Base-by-base conservation (phyloP, 2,113 vertebrate species). In the Scortum barcoo region DNA sequence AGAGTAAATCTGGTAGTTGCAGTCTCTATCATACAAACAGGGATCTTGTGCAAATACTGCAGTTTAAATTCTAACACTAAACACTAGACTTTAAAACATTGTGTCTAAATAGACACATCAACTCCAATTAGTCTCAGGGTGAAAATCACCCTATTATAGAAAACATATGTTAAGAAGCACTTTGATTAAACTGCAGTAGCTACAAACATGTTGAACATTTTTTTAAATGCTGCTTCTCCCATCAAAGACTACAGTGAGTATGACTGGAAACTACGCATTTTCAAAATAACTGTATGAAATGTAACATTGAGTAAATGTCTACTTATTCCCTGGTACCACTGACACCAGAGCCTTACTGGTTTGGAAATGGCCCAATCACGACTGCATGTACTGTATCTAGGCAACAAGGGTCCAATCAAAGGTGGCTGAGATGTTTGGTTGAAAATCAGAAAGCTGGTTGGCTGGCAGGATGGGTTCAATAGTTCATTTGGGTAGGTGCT, bases 321-420 rank as follows among this genome's bases (percentile, higher is more conserved):
- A 96, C 94, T 95, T 94, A 92, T 95, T 95, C 94, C 96, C 96
- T 95, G 94, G 94, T 95, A 96, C 95, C 95, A 95, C 96, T 96
- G 95, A 96, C 95, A 97, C 96, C 96, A 93, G 96, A 95, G 96
- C 95, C 95, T 96, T 96, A 96, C 91, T 94, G 93, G 91, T 81
- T 88, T 91, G 91, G 91, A 86, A 89, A 92, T 90, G 89, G 95
- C 94, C 94, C 96, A 96, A 96, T 96, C 95, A 95, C 94, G 93
- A 94, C 96, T 95, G 95, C 95, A 95, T 95, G 95, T 95, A 95
- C 94, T 95, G 96, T 95, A 96, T 95, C 93, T 96, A 96, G 95
- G 95, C 95, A 96, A 96, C 96, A 95, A 96, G 89, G 94, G 95
- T 97, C 95, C 96, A 96, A 96, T 96, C 95, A 95, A 92, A 94